These are phyloP conservation scores for Lophotis ruficrista DNA, from an alignment of 2,113 vertebrate species.

Conservation along the genomic window DNA sequence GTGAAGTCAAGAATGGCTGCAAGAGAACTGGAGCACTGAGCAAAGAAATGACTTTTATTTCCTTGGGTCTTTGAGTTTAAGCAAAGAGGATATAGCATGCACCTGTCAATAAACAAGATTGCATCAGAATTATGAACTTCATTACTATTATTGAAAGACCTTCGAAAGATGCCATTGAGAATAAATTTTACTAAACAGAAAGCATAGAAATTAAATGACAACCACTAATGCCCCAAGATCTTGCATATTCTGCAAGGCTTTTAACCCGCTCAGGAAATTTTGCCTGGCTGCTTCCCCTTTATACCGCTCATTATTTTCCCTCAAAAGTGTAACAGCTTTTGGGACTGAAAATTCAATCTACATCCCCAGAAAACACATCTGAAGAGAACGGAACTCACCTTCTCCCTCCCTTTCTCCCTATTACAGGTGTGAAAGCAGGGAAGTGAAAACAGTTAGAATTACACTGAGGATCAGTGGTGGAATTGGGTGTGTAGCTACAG, in stretches of 20 bases:
- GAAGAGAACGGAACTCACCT: background rate
- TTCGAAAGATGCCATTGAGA: background rate
- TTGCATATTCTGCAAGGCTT: background rate
- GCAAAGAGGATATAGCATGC: background rate
- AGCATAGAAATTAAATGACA: background rate
- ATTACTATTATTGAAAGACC: background rate
- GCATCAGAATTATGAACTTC: background rate
- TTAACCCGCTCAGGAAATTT: background rate
- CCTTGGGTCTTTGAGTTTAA: background rate
- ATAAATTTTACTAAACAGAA: background rate
- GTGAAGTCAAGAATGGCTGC: background rate
- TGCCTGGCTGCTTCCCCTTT: background rate
- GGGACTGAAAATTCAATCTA: background rate
- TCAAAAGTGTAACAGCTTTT: background rate
- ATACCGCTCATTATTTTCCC: background rate
- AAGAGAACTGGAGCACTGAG: background rate
- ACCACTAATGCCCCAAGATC: background rate
- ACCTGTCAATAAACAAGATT: background rate
- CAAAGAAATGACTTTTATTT: background rate
- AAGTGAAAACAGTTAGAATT: background rate
- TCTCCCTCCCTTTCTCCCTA: background rate
- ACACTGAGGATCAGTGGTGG: accelerated
- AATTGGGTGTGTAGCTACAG: background rate
- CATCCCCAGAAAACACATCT: background rate
- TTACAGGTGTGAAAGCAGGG: background rate